Conservation (phyloP, 2,888 invertebrate genomes). For the Deilephila porcellus region DNA sequence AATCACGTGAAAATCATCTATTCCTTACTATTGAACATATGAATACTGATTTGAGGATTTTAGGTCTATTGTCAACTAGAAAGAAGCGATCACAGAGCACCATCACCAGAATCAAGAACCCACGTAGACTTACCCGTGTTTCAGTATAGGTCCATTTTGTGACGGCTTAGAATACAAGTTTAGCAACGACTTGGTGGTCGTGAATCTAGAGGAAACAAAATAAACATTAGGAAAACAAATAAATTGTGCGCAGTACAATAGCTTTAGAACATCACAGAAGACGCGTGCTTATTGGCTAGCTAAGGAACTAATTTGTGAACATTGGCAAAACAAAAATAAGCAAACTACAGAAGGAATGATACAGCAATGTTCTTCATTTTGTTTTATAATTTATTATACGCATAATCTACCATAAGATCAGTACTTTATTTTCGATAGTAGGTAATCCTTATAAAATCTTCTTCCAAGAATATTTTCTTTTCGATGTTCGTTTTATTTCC, state of each 20-base stretch:
- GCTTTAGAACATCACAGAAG: conserved; percentile 20
- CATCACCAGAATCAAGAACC: conserved; percentile 44
- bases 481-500: too few species aligned
- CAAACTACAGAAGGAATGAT: neutral
- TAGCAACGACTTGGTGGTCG: conserved; percentile 88
- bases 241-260: conserved; percentile 29
- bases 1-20: too few species aligned
- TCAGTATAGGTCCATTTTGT: conserved; percentile 86
- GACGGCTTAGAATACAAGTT: conserved; percentile 88
- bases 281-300: conserved; percentile 28
- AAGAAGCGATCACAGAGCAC: neutral
- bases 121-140: conserved; percentile 87
- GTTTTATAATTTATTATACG: neutral
- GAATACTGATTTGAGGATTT: too few species aligned
- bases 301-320: neutral
- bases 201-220: conserved; percentile 83
- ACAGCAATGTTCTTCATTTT: neutral
- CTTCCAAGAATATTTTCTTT: too few species aligned
- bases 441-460: too few species aligned
- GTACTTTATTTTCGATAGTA: too few species aligned
- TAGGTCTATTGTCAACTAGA: conserved; percentile 9
- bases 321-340: conserved; percentile 2
- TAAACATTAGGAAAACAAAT: conserved; percentile 36
- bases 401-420: too few species aligned
- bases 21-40: too few species aligned